phyloP scores from a whole-genome alignment of 1,140 invertebrate species.

The Ceratoteleas bidentatus region DNA sequence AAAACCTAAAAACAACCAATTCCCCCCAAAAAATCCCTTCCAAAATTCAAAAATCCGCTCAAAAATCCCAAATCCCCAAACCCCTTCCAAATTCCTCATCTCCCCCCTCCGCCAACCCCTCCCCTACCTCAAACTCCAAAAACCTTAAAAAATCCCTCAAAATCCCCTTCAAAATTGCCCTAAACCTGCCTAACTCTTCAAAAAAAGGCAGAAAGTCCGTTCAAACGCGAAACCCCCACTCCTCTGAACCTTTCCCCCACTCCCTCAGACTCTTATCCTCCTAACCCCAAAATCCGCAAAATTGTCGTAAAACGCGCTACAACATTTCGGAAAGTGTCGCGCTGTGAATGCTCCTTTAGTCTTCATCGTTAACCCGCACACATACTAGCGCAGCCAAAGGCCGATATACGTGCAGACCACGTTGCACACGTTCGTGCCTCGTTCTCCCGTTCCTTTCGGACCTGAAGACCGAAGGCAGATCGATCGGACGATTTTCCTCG shows the following conservation, averaged over 20 bases:
- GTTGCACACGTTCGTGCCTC: conserved; percentile 60
- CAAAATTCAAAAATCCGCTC: no score
- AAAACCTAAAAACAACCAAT: no score
- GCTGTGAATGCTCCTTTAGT: conserved; percentile 62
- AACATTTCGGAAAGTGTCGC: conserved; percentile 38
- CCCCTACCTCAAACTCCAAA: not conserved
- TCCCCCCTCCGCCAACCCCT: no score
- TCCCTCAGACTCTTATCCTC: no score
- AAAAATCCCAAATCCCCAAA: no score
- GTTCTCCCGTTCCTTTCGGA: conserved; percentile 74
- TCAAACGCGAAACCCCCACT: no score
- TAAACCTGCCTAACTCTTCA: not conserved
- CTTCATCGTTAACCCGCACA: conserved; percentile 64
- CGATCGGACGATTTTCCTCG: conserved; percentile 81
- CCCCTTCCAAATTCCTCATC: no score
- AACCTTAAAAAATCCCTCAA: not conserved
- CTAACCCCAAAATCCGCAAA: no score
- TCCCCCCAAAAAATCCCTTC: no score
- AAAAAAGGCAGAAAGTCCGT: no score
- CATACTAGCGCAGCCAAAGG: conserved; percentile 35
- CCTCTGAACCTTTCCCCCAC: no score
- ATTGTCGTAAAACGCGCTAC: no score
- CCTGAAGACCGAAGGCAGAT: conserved; percentile 80
- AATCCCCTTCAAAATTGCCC: not conserved
- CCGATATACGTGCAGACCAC: conserved; percentile 60